These are phyloP conservation scores for Perodicticus potto DNA, from an alignment of 2,797 vertebrate species.

Conservation along the genomic window DNA sequence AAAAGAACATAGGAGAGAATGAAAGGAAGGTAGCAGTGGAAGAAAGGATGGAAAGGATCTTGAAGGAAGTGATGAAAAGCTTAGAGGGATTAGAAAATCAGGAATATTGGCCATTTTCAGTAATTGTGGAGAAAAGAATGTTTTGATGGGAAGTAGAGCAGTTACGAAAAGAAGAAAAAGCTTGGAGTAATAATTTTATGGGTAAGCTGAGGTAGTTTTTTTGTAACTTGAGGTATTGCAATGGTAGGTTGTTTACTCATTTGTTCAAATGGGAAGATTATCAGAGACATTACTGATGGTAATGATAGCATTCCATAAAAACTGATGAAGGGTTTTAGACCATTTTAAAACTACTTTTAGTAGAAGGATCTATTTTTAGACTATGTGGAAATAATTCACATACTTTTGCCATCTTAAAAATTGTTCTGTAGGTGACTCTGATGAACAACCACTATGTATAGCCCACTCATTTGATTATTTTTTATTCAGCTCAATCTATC, in stretches of 20 bases:
- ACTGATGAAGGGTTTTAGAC: neutral
- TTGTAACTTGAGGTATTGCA: neutral
- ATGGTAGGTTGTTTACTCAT: neutral
- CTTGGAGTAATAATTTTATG: neutral
- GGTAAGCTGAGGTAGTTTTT: neutral
- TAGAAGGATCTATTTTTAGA: neutral
- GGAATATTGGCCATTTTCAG: neutral
- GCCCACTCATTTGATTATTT: conserved; percentile 22
- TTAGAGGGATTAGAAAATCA: neutral
- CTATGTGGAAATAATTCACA: neutral
- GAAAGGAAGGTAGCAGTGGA: too few relatives aligned
- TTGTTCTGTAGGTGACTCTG: neutral
- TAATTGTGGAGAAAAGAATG: neutral
- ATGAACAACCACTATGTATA: neutral
- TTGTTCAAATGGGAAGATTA: neutral
- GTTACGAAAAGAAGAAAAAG: neutral
- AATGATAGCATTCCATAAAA: neutral
- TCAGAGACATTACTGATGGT: neutral
- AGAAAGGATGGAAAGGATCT: neutral
- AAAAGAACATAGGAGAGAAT: neutral
- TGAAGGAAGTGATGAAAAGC: neutral
- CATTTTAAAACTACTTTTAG: neutral
- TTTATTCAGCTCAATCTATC: conserved; percentile 25
- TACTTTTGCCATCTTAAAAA: conserved; percentile 25
- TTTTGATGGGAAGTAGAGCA: neutral